Conservation (phyloP, 1,140 invertebrate species). For the Geopemphigus sp. region DNA sequence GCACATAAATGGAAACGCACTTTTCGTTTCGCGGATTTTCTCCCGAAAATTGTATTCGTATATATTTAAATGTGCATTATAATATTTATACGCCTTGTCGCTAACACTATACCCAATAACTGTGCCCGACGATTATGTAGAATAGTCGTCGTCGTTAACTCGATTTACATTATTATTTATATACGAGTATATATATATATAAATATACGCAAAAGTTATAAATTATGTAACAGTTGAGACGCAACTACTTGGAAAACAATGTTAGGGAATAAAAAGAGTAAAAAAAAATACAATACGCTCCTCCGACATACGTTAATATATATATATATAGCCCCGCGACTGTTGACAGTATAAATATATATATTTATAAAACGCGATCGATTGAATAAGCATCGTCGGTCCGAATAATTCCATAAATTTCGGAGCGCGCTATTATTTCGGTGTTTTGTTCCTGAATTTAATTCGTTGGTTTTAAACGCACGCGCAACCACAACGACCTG, state of each 20-base stretch:
- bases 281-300: background rate
- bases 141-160: slow-evolving; percentile 18
- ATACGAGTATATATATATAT: background rate
- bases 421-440: background rate
- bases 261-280: background rate
- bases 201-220: background rate
- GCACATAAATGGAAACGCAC: too few relatives aligned
- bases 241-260: slow-evolving; percentile 10
- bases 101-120: background rate
- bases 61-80: too few relatives aligned
- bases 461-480: too few relatives aligned
- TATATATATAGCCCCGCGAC: too few relatives aligned
- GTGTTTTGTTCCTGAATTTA: too few relatives aligned
- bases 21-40: too few relatives aligned
- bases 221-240: slow-evolving; percentile 22
- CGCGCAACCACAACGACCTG: too few relatives aligned
- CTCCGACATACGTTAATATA: background rate
- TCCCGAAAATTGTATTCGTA: too few relatives aligned
- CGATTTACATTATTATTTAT: slow-evolving; percentile 5
- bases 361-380: background rate
- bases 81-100: too few relatives aligned
- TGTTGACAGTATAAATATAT: slow-evolving; percentile 3
- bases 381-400: slow-evolving; percentile 9
- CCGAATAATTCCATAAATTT: background rate
- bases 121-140: slow-evolving; percentile 20